A percentile compares a stretch with the other conserved stretches of the same genome.
Evolutionary conservation across 1,140 invertebrate species (phyloP).

Genomic region (Dysdera silvatica): DNA sequence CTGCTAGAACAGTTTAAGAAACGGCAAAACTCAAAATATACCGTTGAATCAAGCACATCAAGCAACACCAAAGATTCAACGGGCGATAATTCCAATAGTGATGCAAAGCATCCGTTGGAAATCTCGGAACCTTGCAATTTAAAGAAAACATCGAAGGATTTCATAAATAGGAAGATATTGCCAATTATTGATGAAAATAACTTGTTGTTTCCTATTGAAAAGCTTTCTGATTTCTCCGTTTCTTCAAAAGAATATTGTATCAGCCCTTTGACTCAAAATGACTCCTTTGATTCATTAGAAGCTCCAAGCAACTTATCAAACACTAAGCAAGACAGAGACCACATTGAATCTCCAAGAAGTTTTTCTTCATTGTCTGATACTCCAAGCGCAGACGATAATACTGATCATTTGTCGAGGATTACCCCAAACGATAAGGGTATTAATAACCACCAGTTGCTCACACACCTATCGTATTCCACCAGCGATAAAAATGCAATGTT

Average conservation of each 20-base stretch:
- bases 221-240: background rate
- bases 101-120: background rate
- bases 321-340: background rate
- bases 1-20: constrained; percentile 13
- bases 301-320: background rate
- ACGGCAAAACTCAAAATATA: background rate
- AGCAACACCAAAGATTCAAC: background rate
- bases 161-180: background rate
- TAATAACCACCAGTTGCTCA: too few relatives aligned
- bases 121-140: constrained; percentile 5
- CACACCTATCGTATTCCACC: too few relatives aligned
- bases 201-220: background rate
- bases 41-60: background rate
- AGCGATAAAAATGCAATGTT: too few relatives aligned
- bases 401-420: too few relatives aligned
- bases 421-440: too few relatives aligned
- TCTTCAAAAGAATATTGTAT: background rate
- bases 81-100: background rate
- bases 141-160: background rate
- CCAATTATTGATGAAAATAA: background rate
- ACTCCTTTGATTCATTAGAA: too few relatives aligned
- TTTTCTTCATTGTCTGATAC: constrained; percentile 18
- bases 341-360: constrained; percentile 6
- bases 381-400: constrained; percentile 11
- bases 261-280: too few relatives aligned